Base-by-base conservation (phyloP, 2,797 vertebrate genomes). In the Coilia nasus region DNA sequence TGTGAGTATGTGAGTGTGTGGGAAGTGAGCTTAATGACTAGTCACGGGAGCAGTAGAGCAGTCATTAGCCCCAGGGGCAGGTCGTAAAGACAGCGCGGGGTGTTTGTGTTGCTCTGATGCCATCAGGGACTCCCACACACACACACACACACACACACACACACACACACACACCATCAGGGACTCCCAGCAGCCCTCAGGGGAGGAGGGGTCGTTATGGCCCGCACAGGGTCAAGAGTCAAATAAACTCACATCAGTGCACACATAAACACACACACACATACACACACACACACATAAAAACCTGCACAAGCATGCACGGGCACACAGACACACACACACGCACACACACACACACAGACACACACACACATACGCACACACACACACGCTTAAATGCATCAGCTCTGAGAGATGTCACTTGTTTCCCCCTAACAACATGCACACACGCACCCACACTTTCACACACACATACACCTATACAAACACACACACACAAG, bases 1-100 rank as follows among this genome's bases (percentile, higher is more conserved):
- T 67, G 25, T 35, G 64, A 28, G 28, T 35, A 28, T 35, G 28
- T 75, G 28, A 17, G 31, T 41, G 67, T 35, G 67, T 75, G 67
- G 67, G 67, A 75, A 75, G 67, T 75, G 14, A 35, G 4, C 28
- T 35, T 75, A 75, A 75, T 75, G 28, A 75, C 67, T 75, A 75
- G 67, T 75, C 67, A 35, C 67, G 14, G 67, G 31, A 75, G 28
- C 25, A 75, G 12, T 75, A 17, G 28, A 75, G 31, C 67, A 35
- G 28, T 28, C 67, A 75, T 75, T 75, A 75, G 14, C 67, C 67
- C 67, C 31, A 28, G 17, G 28, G 67, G 31, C 25, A 75, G 67
- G 67, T 15, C 5, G 67, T 75, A 75, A 75, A 75, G 67, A 17
- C 67, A 35, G 28, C 31, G 31, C 28, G 25, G 31, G 28, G 31